Evolutionary conservation across 2,797 vertebrate genomes (phyloP), one percentile per base, ranked within the genome.

Genomic region (Pantherophis vulpinus): DNA sequence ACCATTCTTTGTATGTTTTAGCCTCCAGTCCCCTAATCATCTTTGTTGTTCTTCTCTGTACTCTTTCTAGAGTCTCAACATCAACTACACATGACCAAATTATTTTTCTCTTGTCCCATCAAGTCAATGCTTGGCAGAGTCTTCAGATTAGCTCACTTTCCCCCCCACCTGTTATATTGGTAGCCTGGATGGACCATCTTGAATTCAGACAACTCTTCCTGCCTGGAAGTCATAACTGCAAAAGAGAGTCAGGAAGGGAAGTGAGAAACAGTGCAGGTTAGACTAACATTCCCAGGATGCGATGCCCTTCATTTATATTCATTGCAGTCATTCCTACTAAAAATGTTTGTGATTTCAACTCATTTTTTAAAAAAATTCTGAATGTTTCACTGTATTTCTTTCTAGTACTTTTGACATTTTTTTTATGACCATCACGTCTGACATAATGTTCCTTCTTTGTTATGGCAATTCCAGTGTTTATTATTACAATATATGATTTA

Each of bases 151-250:
- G 12, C 63, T 90, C 6, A 54, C 42, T 27, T 66, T 10, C 3
- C 32, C 55, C 90, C 90, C 20, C 47, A 93, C 93, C 93, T 93
- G 58, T 89, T 87, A n/a, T 29, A 59, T 37, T 9, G 13, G 90
- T 37, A 93, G 58, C 42, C 27, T 6, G 51, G 0, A 32, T 91
- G 14, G 10, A 89, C 55, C 51, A 11, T 89, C 87, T 93, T 93
- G 32, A 8, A 63, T 58, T 2, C n/a, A 7, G 90, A 60, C 42
- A 93, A 74, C 10, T 18, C 87, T 88, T 91, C 93, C 27, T 91
- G 93, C 51, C 93, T 61, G 12, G 93, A 27, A 55, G 87, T 93
- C 60, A 93, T 89, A 59, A 47, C 93, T 93, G 87, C 14, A 91
- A 74, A 93, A 93, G 66, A 55, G 23, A 29, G 42, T 4, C 4